These are phyloP conservation scores for Phaethon lepturus DNA, from an alignment of 2,113 vertebrate species.

Conservation along the genomic window DNA sequence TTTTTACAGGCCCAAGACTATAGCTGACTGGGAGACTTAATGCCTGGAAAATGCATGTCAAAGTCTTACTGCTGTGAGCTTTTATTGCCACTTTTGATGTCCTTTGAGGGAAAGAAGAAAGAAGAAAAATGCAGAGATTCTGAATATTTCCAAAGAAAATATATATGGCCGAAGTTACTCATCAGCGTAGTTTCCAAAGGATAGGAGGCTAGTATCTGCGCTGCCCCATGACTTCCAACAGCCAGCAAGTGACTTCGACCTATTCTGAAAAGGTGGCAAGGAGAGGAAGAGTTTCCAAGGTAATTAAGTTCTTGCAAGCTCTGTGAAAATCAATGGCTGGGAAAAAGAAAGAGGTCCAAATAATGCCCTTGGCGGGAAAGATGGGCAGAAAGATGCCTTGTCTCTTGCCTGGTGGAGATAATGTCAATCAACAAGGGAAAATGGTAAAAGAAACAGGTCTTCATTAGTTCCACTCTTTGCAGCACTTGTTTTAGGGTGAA, in stretches of 20 bases:
- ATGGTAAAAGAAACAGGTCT: not conserved
- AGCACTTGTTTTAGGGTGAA: not conserved
- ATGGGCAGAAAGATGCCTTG: not conserved
- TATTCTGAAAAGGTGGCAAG: not conserved
- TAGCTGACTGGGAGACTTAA: not conserved
- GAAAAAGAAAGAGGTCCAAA: not conserved
- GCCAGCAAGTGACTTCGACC: not conserved
- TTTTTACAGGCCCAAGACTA: not conserved
- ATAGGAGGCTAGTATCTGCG: not conserved
- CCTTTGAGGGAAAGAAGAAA: not conserved
- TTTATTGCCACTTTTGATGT: not conserved
- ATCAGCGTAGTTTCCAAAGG: not conserved
- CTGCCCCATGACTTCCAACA: not conserved
- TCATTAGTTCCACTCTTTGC: accelerated
- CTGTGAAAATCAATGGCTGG: not conserved
- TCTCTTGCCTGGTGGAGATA: not conserved
- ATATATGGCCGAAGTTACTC: not conserved
- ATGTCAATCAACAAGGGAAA: not conserved
- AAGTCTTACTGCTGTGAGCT: not conserved
- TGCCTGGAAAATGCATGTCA: not conserved
- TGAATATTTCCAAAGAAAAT: not conserved
- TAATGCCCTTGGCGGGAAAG: not conserved
- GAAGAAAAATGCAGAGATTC: not conserved
- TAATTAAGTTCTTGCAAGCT: not conserved
- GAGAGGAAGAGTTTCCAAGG: not conserved